Conservation (phyloP, 2,113 vertebrate genomes). For the Gobius niger region DNA sequence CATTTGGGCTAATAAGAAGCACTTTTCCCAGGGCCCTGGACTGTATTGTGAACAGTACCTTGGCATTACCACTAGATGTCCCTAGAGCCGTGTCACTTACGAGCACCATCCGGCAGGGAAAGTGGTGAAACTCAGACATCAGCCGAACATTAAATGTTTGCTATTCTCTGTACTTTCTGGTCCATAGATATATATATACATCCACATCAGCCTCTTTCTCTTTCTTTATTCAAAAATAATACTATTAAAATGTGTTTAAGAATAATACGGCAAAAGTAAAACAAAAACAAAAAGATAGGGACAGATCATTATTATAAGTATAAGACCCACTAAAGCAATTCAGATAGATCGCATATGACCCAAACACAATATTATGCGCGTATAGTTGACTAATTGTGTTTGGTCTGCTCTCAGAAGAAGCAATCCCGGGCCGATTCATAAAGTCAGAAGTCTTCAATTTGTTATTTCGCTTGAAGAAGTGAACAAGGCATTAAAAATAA, state of each 20-base stretch:
- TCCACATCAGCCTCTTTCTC: not conserved
- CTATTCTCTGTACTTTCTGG: constrained; percentile 4
- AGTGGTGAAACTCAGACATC: not conserved
- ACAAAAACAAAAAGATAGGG: not conserved
- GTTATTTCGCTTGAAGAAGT: no score
- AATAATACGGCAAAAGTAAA: no score
- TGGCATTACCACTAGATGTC: constrained; percentile 41
- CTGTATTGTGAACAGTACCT: not conserved
- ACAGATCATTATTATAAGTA: not conserved
- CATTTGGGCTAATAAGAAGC: no score
- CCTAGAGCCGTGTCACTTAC: constrained; percentile 9
- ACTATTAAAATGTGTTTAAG: not conserved
- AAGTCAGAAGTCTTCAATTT: no score
- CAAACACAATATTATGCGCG: no score
- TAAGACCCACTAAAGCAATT: no score
- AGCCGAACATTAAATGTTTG: constrained; percentile 28
- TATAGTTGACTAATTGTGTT: no score
- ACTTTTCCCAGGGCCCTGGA: no score
- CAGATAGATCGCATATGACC: no score
- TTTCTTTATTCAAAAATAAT: not conserved
- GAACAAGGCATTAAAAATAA: no score
- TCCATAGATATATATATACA: not conserved
- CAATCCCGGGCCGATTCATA: no score
- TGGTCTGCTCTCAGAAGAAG: no score
- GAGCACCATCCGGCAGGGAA: not conserved